Conservation (phyloP, 2,113 vertebrate genomes). For the Alethe castanea region DNA sequence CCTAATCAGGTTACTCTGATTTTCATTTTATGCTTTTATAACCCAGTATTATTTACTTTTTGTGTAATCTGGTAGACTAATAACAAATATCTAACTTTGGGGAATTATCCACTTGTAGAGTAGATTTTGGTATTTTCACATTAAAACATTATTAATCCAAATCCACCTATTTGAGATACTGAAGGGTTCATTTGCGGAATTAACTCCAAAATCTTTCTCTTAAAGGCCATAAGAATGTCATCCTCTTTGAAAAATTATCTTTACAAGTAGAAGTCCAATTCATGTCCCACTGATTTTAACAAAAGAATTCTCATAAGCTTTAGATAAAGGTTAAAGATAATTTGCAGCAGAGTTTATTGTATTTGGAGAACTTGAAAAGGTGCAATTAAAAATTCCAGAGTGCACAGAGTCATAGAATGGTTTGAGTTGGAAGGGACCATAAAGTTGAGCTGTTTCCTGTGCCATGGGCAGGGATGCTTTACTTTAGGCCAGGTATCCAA, state of each 20-base stretch:
- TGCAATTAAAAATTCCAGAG: neutral
- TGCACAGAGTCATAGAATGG: neutral
- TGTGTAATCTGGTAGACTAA: constrained; percentile 10
- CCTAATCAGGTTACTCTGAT: constrained; percentile 5
- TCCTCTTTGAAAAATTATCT: neutral
- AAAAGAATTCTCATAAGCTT: neutral
- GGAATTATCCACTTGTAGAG: neutral
- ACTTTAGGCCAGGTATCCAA: neutral
- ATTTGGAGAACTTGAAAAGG: neutral
- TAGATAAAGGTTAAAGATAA: neutral
- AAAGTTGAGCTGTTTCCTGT: neutral
- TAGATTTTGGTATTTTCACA: neutral
- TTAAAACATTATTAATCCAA: neutral
- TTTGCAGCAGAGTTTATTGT: neutral
- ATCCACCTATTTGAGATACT: neutral
- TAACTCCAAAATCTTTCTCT: neutral
- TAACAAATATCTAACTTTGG: neutral
- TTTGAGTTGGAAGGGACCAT: neutral
- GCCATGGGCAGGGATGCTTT: neutral
- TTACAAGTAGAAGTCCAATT: neutral
- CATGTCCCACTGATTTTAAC: neutral
- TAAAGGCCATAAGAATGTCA: neutral
- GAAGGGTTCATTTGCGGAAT: neutral
- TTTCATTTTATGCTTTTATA: constrained; percentile 17
- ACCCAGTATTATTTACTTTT: neutral